Evolutionary conservation across 2,113 vertebrate species (phyloP).

Genomic region (Pluvialis apricaria): DNA sequence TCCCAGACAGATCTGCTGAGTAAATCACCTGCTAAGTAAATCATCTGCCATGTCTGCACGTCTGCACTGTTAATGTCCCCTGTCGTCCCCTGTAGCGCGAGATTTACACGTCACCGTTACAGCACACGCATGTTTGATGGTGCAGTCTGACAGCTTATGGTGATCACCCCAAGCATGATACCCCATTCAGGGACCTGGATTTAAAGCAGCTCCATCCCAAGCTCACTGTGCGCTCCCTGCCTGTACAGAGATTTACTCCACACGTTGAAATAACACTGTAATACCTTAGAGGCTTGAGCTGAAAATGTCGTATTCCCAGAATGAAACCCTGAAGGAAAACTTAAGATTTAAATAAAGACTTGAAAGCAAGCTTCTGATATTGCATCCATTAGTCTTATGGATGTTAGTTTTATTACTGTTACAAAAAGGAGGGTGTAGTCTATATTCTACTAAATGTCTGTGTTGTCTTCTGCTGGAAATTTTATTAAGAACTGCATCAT

Average conservation of each 20-base stretch:
- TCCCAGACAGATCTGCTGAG: not conserved
- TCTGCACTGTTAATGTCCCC: not conserved
- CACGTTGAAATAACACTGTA: not conserved
- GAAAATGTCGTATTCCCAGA: not conserved
- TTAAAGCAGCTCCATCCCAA: not conserved
- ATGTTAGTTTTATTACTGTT: not conserved
- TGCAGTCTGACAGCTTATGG: not conserved
- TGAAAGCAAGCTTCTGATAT: not conserved
- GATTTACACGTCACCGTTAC: fast-evolving
- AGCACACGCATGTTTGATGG: not conserved
- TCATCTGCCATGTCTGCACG: not conserved
- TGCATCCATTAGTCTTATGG: not conserved
- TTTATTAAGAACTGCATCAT: not conserved
- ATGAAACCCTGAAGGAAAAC: slow-evolving; percentile 19
- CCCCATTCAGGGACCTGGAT: not conserved
- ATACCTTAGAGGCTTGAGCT: not conserved
- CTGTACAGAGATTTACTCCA: not conserved
- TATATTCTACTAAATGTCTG: not conserved
- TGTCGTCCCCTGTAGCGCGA: not conserved
- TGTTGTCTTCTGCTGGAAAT: not conserved
- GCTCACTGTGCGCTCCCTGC: not conserved
- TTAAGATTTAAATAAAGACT: slow-evolving; percentile 6
- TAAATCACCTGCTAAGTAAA: not conserved
- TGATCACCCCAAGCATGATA: not conserved
- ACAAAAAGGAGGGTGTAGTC: not conserved